phyloP scores from a whole-genome alignment of 2,797 vertebrate genomes.

The Pseudomugil tenellus region DNA sequence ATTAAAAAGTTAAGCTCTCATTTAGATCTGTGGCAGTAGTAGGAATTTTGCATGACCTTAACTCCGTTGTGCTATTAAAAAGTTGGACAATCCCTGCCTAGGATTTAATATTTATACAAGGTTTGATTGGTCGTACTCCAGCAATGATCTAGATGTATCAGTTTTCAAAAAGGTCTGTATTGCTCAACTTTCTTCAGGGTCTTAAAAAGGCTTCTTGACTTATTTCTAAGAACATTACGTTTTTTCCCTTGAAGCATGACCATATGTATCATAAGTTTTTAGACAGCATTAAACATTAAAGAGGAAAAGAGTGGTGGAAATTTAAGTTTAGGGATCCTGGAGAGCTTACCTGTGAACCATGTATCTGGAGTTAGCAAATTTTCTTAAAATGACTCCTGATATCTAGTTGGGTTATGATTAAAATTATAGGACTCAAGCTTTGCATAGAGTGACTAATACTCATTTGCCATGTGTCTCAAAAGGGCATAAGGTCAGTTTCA shows the following conservation, averaged over 20 bases:
- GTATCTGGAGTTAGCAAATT: conserved; percentile 55
- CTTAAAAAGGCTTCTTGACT: not conserved
- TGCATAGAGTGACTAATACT: conserved; percentile 59
- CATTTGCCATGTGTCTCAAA: conserved; percentile 79
- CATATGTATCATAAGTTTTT: conserved; percentile 9
- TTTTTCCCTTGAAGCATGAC: not conserved
- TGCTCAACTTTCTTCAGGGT: not conserved
- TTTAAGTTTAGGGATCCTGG: conserved; percentile 45
- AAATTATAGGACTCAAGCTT: conserved; percentile 39
- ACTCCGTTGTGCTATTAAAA: not conserved
- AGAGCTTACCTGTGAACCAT: conserved; percentile 29
- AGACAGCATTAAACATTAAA: conserved; percentile 50
- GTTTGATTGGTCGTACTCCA: not conserved
- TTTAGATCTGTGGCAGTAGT: not conserved
- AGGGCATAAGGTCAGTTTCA: conserved; percentile 79
- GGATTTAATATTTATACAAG: not conserved
- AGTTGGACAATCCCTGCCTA: not conserved
- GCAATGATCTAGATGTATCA: not conserved
- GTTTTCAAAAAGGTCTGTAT: not conserved
- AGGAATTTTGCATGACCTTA: not conserved
- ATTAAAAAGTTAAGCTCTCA: conserved; percentile 34
- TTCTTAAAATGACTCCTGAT: conserved; percentile 45
- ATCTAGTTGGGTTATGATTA: conserved; percentile 44
- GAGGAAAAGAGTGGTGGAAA: conserved; percentile 54
- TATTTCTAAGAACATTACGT: not conserved